phyloP scores from a whole-genome alignment of 2,888 invertebrate genomes.

The Eilema griseolum region DNA sequence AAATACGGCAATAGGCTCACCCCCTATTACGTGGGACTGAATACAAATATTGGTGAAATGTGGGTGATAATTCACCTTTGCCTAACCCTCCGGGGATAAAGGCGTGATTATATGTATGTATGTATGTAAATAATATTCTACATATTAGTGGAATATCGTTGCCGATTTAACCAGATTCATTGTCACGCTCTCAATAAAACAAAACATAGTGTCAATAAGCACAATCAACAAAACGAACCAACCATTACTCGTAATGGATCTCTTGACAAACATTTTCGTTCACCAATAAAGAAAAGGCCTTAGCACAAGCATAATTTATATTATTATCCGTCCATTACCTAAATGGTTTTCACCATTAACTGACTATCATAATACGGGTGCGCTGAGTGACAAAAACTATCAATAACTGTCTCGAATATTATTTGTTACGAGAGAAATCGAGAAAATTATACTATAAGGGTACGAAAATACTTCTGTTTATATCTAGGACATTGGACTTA shows the following conservation, averaged over 20 bases:
- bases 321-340: constrained; percentile 49
- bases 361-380: constrained; percentile 36
- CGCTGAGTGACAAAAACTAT: constrained; percentile 51
- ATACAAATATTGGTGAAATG: no score
- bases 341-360: constrained; percentile 52
- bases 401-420: constrained; percentile 48
- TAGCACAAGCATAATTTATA: constrained; percentile 44
- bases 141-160: no score
- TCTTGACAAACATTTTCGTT: constrained; percentile 6
- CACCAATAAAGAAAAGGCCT: constrained; percentile 13
- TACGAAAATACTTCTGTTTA: not conserved
- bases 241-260: constrained; percentile 11
- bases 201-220: not conserved
- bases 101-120: no score
- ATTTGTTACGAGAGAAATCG: constrained; percentile 27
- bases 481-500: not conserved
- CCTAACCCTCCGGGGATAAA: no score
- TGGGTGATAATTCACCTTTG: no score
- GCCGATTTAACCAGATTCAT: no score
- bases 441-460: constrained; percentile 9
- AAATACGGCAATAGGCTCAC: no score
- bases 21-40: no score
- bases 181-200: not conserved
- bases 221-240: constrained; percentile 10
- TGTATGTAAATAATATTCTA: no score